Evolutionary conservation across 2,113 vertebrate genomes (phyloP).

Genomic region (Ondatra zibethicus): DNA sequence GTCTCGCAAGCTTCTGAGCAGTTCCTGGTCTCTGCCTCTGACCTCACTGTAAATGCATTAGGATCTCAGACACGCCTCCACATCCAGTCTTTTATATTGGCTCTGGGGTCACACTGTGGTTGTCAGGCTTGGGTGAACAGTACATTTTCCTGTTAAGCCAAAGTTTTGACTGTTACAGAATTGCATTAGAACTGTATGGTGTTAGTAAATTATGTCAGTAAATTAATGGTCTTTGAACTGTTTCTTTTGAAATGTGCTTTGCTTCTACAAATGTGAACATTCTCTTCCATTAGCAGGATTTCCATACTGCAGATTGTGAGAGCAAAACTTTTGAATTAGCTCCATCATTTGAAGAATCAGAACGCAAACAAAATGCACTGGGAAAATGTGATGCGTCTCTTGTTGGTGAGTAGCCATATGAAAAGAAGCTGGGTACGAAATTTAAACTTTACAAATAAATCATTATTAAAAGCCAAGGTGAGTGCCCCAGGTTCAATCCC

Average conservation of each 20-base stretch:
- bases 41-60: background rate
- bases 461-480: background rate
- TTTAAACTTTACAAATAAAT: background rate
- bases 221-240: background rate
- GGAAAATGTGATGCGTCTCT: constrained; percentile 76
- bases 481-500: background rate
- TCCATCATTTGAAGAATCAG: constrained; percentile 78
- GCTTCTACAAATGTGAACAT: constrained; percentile 63
- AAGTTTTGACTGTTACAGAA: background rate
- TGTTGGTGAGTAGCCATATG: constrained; percentile 82
- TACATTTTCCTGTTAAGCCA: background rate
- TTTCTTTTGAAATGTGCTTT: constrained; percentile 49
- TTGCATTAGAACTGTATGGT: background rate
- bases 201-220: constrained; percentile 6
- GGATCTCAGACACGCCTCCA: background rate
- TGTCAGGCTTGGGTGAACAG: background rate
- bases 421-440: background rate
- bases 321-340: constrained; percentile 81
- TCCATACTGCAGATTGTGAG: constrained; percentile 79
- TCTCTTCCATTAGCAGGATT: constrained; percentile 81
- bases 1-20: background rate
- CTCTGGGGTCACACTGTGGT: background rate
- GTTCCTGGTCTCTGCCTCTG: background rate
- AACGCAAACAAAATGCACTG: constrained; percentile 77
- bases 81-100: background rate